Evolutionary conservation across 1,140 invertebrate genomes (phyloP).

Genomic region (Aphelenchoides avenae): DNA sequence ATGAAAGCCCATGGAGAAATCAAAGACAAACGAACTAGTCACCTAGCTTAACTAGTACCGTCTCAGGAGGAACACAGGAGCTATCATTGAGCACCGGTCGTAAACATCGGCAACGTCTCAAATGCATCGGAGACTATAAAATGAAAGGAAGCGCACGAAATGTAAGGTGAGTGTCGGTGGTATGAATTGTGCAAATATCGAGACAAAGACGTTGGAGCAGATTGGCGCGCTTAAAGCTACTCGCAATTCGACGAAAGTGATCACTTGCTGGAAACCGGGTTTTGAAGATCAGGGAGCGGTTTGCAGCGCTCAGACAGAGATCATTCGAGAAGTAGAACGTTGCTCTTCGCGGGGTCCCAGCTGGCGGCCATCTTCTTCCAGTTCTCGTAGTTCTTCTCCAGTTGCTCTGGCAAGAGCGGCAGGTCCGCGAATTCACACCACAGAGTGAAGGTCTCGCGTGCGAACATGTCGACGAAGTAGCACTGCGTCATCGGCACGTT

Average conservation of each 20-base stretch:
- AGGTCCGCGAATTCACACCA: slow-evolving; percentile 58
- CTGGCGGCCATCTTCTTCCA: slow-evolving; percentile 39
- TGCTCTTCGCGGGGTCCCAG: slow-evolving; percentile 42
- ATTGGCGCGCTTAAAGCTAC: no score
- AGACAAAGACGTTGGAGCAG: no score
- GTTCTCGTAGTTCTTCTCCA: slow-evolving; percentile 50
- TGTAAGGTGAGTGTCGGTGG: no score
- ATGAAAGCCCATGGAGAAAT: no score
- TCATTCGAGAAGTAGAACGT: neutral
- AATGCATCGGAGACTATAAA: no score
- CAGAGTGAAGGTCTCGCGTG: slow-evolving; percentile 50
- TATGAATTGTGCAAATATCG: no score
- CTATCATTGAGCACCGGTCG: no score
- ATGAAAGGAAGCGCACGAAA: no score
- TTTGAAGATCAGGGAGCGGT: slow-evolving; percentile 2
- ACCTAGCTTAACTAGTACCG: no score
- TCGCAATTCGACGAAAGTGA: neutral
- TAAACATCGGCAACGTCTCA: no score
- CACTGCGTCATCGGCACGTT: slow-evolving; percentile 55
- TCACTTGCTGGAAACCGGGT: neutral
- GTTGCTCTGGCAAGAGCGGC: slow-evolving; percentile 39
- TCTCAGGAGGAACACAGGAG: no score
- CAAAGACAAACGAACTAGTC: no score
- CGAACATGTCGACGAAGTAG: slow-evolving; percentile 56
- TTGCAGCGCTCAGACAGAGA: neutral